Evolutionary conservation across 2,888 invertebrate genomes (phyloP).

Genomic region (Nomada fabriciana): DNA sequence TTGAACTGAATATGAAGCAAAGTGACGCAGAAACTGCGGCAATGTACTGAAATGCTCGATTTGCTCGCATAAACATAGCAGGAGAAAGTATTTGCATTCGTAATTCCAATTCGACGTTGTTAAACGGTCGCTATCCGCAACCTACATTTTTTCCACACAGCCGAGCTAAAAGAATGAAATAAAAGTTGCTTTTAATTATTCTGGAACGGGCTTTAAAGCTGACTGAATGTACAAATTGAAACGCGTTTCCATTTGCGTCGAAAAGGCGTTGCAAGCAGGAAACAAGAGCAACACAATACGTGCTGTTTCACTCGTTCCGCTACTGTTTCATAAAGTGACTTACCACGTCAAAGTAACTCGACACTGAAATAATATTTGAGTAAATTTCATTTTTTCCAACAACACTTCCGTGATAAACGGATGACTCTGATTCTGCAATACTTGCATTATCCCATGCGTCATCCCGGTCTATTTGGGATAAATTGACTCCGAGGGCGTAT

Average conservation of each 20-base stretch:
- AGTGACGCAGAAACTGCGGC: no score
- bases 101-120: not conserved
- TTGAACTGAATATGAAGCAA: no score
- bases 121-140: conserved; percentile 20
- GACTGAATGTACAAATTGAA: conserved; percentile 32
- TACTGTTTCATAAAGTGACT: conserved; percentile 2
- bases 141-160: not conserved
- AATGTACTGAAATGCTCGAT: not conserved
- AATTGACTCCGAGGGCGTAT: not conserved
- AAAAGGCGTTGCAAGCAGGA: conserved; percentile 4
- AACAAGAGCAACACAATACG: conserved; percentile 1
- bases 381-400: not conserved
- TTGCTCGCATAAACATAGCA: not conserved
- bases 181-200: conserved; percentile 39
- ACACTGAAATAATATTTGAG: not conserved
- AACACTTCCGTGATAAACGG: not conserved
- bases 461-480: not conserved
- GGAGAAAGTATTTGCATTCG: not conserved
- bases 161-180: conserved; percentile 12
- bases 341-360: not conserved
- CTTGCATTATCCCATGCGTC: not conserved
- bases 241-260: conserved; percentile 27
- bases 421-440: not conserved
- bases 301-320: not conserved
- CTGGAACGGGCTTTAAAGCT: not conserved